Evolutionary conservation across 2,888 invertebrate species (phyloP), one percentile per base, ranked within the genome.

Genomic region (Ceramica pisi): DNA sequence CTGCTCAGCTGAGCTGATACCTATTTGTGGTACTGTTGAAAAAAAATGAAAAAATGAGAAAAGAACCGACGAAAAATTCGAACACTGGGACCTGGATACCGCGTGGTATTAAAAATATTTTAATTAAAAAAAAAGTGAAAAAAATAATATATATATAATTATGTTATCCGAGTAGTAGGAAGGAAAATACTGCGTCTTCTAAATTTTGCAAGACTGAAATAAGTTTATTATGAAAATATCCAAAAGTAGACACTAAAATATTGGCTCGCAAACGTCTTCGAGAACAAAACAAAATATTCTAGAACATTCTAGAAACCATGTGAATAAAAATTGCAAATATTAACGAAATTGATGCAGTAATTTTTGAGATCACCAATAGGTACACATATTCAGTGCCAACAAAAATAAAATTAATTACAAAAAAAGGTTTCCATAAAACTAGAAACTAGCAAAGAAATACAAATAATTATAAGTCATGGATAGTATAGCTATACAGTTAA

Each of bases 151-250:
- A n/a, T n/a, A n/a, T n/a, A n/a, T n/a, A n/a, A n/a, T n/a, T n/a
- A n/a, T n/a, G n/a, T n/a, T n/a, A n/a, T n/a, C n/a, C n/a, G n/a
- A n/a, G n/a, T n/a, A n/a, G n/a, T n/a, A n/a, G n/a, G n/a, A n/a
- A n/a, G n/a, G 38, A 68, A 57, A 76, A 14, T 1, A 19, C 6
- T 19, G 7, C n/a, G 53, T 31, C 12, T 23, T 19, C 50, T 26
- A 16, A 26, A n/a, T 53, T 50, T 56, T 41, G 16, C 48, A 21
- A 31, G 26, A n/a, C 76, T 21, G 21, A 73, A 73, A 77, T 70
- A 77, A 46, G 57, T 77, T 5, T 73, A 38, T 77, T 69, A 69
- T 77, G 57, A 53, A 73, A 77, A 73, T 70, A 73, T n/a, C 16
- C 41, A 53, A 31, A 38, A 70, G n/a, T 35, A 19, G 14, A 44